Conservation (phyloP, 2,113 vertebrate species). For the Ammodytes dubius region DNA sequence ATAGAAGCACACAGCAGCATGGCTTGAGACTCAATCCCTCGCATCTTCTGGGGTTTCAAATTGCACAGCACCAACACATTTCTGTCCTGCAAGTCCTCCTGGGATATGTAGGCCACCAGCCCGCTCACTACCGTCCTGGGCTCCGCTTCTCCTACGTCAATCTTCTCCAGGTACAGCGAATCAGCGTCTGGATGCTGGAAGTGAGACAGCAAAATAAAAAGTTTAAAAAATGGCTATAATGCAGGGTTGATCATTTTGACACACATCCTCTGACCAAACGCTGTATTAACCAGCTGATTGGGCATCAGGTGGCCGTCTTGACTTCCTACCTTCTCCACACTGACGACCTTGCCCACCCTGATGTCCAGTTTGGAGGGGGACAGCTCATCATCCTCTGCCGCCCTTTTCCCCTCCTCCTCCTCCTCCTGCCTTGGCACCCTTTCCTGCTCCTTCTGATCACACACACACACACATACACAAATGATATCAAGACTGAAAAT, state of each 20-base stretch:
- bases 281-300: not conserved
- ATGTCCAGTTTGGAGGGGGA: conserved; percentile 93
- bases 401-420: conserved; percentile 57
- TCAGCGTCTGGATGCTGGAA: conserved; percentile 94
- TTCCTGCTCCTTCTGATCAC: conserved; percentile 86
- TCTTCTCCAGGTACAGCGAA: conserved; percentile 93
- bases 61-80: conserved; percentile 95
- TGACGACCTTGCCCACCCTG: conserved; percentile 93
- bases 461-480: conserved; percentile 28
- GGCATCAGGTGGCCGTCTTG: not conserved
- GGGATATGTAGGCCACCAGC: conserved; percentile 91
- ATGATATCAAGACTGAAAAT: not conserved
- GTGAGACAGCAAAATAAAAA: not conserved
- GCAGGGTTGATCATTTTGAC: not conserved
- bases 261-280: not conserved
- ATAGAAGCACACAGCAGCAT: conserved; percentile 95
- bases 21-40: conserved; percentile 95
- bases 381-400: conserved; percentile 86
- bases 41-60: conserved; percentile 96
- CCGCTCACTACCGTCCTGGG: conserved; percentile 95
- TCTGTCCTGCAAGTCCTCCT: conserved; percentile 91
- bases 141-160: conserved; percentile 92
- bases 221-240: not conserved
- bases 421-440: conserved; percentile 82
- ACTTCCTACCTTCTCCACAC: conserved; percentile 90